phyloP scores from a whole-genome alignment of 2,888 invertebrate species.

The Melolontha melolontha region DNA sequence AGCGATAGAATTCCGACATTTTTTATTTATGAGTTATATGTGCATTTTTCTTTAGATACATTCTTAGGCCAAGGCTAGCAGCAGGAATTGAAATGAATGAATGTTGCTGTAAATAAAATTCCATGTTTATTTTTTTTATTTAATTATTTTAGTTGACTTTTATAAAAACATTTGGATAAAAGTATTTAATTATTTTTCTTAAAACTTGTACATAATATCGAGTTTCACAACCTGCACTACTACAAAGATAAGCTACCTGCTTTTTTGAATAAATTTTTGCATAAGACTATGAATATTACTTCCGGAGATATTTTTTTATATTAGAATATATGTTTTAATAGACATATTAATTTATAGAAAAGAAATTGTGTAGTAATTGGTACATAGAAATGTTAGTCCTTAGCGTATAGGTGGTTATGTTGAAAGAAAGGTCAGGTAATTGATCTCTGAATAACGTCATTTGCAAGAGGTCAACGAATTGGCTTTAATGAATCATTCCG shows the following conservation, averaged over 20 bases:
- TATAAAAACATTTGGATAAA: neutral
- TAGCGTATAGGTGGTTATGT: no score
- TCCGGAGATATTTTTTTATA: neutral
- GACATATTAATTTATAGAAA: neutral
- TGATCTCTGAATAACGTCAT: conserved; percentile 26
- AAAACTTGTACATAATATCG: neutral
- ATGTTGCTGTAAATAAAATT: conserved; percentile 10
- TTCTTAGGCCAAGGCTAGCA: conserved; percentile 16
- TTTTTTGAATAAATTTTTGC: no score
- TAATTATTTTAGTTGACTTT: neutral
- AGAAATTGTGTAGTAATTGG: no score
- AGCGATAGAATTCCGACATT: neutral
- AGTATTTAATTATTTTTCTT: neutral
- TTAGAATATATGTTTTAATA: neutral
- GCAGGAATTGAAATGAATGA: neutral
- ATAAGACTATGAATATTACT: no score
- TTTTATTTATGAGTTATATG: neutral
- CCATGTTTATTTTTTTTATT: conserved; percentile 1
- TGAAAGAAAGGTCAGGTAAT: conserved; percentile 29
- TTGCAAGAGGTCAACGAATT: conserved; percentile 27
- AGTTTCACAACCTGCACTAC: no score
- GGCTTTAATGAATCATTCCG: conserved; percentile 26
- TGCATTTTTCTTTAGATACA: conserved; percentile 9
- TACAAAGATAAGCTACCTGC: no score
- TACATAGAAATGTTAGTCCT: no score